Evolutionary conservation across 2,888 invertebrate genomes (phyloP), one percentile per base, ranked within the genome.

Genomic region (Camptogramma bilineatum): DNA sequence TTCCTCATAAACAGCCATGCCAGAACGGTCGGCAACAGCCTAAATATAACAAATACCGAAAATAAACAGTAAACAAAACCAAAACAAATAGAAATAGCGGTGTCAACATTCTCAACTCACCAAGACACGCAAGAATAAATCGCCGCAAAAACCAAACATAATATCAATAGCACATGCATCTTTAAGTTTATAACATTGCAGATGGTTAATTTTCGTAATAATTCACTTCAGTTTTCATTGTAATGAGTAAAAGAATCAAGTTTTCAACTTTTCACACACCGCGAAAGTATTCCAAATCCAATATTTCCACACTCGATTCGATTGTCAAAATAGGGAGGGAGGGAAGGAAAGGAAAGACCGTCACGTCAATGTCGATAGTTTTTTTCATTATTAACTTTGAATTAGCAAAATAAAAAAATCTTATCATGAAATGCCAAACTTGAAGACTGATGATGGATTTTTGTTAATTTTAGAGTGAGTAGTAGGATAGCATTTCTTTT

Each of bases 1-100:
- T 96, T 96, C 75, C 96, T 94, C 84, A 96, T 96, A 73, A 97
- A 95, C 71, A 96, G 90, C 96, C 97, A 97, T 80, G 97, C 96
- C 73, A 97, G 89, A 53, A 96, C 85, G 78, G 95, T 95, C 69
- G 97, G 97, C 69, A 97, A 84, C 67, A 97, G 89, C 96, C 97
- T 97, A 82, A 80, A 86, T 85, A 74, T 76, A 54, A 79, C 67
- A 63, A 71, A 66, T 66, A 66, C 70, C 60, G 62, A 67, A 72
- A 75, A 74, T 73, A 82, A 77, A 82, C 73, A 76, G 70, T 77
- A 71, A 72, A 74, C 79, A 82, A 77, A 81, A 81, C 71, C 78
- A 81, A 81, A 85, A 83, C 83, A 84, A 83, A 82, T 78, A 82
- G 64, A 79, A 84, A 80, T 75, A 79, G 73, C 71, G 77, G 75